phyloP scores from a whole-genome alignment of 2,113 vertebrate species.

The Sturnus vulgaris region DNA sequence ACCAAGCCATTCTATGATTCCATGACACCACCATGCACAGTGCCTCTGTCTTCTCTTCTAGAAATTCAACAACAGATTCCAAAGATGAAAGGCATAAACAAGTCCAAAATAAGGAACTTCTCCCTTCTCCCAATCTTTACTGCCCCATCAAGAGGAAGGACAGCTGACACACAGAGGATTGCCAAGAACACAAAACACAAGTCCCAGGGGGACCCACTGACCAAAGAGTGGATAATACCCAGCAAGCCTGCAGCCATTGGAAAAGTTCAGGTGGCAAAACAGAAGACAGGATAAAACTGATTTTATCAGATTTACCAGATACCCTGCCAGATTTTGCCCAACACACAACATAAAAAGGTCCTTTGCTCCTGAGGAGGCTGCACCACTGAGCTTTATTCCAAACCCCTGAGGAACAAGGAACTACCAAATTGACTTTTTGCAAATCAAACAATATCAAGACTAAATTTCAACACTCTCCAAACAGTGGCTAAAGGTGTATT shows the following conservation, averaged over 20 bases:
- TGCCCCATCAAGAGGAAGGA: background rate
- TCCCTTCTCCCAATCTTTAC: background rate
- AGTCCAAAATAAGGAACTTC: background rate
- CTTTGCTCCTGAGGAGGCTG: background rate
- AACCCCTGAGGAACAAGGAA: background rate
- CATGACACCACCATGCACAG: rapidly evolving
- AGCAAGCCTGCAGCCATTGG: background rate
- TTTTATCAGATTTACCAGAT: too few species aligned
- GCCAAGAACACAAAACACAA: background rate
- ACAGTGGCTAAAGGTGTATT: background rate
- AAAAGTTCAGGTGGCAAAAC: background rate
- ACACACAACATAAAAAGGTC: background rate
- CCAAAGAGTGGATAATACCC: rapidly evolving
- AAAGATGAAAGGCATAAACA: background rate
- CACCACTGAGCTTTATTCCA: background rate
- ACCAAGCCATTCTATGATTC: background rate
- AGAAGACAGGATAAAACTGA: background rate
- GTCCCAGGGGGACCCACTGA: background rate
- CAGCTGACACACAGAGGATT: background rate
- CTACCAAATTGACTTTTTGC: background rate
- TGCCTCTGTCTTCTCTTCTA: background rate
- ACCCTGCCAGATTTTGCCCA: rapidly evolving
- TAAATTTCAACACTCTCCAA: background rate
- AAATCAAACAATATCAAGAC: background rate
- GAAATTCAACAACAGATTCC: background rate